Evolutionary conservation across 2,797 vertebrate genomes (phyloP).

Genomic region (Hydrolagus colliei): DNA sequence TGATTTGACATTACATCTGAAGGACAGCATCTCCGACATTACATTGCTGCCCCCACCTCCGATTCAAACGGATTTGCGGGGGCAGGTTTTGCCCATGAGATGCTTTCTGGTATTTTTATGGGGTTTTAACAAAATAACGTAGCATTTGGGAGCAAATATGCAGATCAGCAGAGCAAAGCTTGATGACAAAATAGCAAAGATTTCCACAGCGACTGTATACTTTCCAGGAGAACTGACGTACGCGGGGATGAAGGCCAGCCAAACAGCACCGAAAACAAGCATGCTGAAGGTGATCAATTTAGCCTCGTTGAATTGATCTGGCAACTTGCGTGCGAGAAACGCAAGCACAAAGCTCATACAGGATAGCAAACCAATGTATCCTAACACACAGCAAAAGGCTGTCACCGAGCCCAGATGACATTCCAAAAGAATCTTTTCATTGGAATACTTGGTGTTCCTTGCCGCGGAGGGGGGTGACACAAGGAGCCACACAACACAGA

Average conservation of each 20-base stretch:
- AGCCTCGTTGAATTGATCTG: constrained; percentile 39
- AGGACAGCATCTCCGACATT: too few species aligned
- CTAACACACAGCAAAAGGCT: not conserved
- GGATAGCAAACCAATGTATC: not conserved
- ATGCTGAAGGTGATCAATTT: constrained; percentile 39
- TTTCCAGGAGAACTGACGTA: constrained; percentile 31
- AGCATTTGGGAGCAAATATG: constrained; percentile 28
- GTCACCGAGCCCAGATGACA: not conserved
- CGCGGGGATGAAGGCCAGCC: constrained; percentile 37
- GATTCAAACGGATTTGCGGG: not conserved
- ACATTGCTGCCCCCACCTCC: constrained; percentile 31
- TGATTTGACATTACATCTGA: too few species aligned
- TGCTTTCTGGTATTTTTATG: not conserved
- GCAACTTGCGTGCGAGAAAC: constrained; percentile 34
- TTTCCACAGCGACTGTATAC: not conserved
- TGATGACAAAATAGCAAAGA: constrained; percentile 16
- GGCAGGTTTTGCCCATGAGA: not conserved
- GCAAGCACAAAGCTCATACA: constrained; percentile 17
- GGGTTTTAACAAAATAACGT: constrained; percentile 11
- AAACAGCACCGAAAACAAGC: constrained; percentile 38
- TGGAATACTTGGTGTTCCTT: not conserved
- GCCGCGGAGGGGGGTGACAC: not conserved
- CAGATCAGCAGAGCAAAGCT: constrained; percentile 20
- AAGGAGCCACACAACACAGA: not conserved
- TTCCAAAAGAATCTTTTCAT: not conserved